A percentile compares a stretch with the other conserved stretches of the same genome.
Conservation (phyloP, 2,888 invertebrate genomes). For the Hoplodrina blanda region DNA sequence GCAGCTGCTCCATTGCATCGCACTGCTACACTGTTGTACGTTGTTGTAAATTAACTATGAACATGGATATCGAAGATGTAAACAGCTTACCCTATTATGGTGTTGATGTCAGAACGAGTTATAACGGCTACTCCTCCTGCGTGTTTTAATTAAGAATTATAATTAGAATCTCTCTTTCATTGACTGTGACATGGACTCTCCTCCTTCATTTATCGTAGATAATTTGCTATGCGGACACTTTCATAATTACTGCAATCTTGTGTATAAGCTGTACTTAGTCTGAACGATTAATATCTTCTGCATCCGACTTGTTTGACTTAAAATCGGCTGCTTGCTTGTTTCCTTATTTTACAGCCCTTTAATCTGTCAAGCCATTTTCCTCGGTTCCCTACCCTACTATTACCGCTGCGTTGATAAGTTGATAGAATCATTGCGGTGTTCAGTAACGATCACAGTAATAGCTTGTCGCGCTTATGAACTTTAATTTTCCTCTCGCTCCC, state of each 20-base stretch:
- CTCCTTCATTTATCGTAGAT: slow-evolving; percentile 22
- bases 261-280: slow-evolving; percentile 27
- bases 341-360: slow-evolving; percentile 41
- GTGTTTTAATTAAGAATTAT: slow-evolving; percentile 57
- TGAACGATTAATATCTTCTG: slow-evolving; percentile 22
- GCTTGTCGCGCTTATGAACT: slow-evolving; percentile 57
- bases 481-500: slow-evolving; percentile 55
- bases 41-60: slow-evolving; percentile 54
- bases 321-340: slow-evolving; percentile 13
- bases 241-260: slow-evolving; percentile 34
- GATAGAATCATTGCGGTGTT: slow-evolving; percentile 58
- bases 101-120: slow-evolving; percentile 48
- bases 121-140: slow-evolving; percentile 33
- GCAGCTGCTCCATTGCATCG: slow-evolving; percentile 39
- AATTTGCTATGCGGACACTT: slow-evolving; percentile 31
- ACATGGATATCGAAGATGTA: slow-evolving; percentile 47
- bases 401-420: slow-evolving; percentile 51
- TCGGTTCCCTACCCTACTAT: slow-evolving; percentile 34
- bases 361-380: slow-evolving; percentile 50
- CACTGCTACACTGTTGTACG: slow-evolving; percentile 28
- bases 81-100: slow-evolving; percentile 44
- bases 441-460: slow-evolving; percentile 45
- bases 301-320: slow-evolving; percentile 7
- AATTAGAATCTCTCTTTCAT: slow-evolving; percentile 44
- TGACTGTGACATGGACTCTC: slow-evolving; percentile 31